phyloP scores from a whole-genome alignment of 2,888 invertebrate species.

The Xestoiulus laeticollis region DNA sequence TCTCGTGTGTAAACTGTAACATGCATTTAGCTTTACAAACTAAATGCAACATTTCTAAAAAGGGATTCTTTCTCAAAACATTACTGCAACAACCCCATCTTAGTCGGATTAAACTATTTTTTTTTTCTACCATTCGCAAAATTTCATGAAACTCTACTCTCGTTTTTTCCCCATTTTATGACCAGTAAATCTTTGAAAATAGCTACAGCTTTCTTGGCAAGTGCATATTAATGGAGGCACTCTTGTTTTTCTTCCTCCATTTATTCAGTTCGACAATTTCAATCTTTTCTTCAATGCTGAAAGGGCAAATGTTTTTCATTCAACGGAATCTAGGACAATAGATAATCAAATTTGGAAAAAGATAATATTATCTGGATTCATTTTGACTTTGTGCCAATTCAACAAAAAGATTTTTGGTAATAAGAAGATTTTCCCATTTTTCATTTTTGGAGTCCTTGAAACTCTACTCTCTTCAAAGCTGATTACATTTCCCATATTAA shows the following conservation, averaged over 20 bases:
- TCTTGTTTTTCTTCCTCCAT: background rate
- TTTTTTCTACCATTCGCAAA: background rate
- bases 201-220: background rate
- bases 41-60: slow-evolving; percentile 4
- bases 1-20: background rate
- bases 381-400: background rate
- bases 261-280: slow-evolving; percentile 18
- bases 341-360: slow-evolving; percentile 26
- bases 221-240: background rate
- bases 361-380: slow-evolving; percentile 17
- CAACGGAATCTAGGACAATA: background rate
- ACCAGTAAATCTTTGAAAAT: slow-evolving; percentile 10
- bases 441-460: background rate
- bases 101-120: background rate
- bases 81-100: background rate
- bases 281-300: background rate
- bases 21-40: background rate
- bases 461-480: background rate
- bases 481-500: background rate
- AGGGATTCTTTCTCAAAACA: background rate
- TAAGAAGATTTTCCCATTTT: background rate
- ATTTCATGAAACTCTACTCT: background rate
- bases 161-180: background rate
- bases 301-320: background rate
- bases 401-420: background rate